These are phyloP conservation scores for Pasiphila rectangulata DNA, from an alignment of 2,888 invertebrate genomes.

Conservation along the genomic window DNA sequence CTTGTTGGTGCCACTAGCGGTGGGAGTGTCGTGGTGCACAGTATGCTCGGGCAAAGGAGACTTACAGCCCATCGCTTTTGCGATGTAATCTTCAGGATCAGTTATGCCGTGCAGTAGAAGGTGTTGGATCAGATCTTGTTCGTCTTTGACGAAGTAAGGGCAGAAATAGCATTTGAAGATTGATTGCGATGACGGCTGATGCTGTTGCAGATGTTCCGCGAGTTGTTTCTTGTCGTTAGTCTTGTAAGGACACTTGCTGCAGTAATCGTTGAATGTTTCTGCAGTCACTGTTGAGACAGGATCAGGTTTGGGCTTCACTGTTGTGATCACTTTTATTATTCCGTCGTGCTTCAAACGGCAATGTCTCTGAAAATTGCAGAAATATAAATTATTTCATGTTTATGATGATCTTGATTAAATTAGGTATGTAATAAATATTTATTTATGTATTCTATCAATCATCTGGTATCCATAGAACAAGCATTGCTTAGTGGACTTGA, in stretches of 20 bases:
- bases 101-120: conserved; percentile 83
- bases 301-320: conserved; percentile 72
- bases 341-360: conserved; percentile 90
- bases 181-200: conserved; percentile 84
- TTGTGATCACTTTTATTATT: conserved; percentile 84
- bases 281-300: conserved; percentile 47
- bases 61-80: conserved; percentile 67
- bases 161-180: conserved; percentile 90
- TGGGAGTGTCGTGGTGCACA: conserved; percentile 26
- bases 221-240: conserved; percentile 81
- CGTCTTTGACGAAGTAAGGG: conserved; percentile 87
- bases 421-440: too few relatives aligned
- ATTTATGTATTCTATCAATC: too few relatives aligned
- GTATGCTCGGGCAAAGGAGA: conserved; percentile 50
- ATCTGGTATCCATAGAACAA: too few relatives aligned
- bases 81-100: conserved; percentile 80
- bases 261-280: conserved; percentile 66
- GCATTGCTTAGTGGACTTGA: too few relatives aligned
- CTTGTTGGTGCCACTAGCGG: conserved; percentile 69
- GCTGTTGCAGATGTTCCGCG: conserved; percentile 84
- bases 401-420: too few relatives aligned
- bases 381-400: neutral
- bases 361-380: conserved; percentile 82
- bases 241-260: conserved; percentile 87
- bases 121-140: conserved; percentile 85